Evolutionary conservation across 2,113 vertebrate genomes (phyloP).

Genomic region (Alexandromys fortis): DNA sequence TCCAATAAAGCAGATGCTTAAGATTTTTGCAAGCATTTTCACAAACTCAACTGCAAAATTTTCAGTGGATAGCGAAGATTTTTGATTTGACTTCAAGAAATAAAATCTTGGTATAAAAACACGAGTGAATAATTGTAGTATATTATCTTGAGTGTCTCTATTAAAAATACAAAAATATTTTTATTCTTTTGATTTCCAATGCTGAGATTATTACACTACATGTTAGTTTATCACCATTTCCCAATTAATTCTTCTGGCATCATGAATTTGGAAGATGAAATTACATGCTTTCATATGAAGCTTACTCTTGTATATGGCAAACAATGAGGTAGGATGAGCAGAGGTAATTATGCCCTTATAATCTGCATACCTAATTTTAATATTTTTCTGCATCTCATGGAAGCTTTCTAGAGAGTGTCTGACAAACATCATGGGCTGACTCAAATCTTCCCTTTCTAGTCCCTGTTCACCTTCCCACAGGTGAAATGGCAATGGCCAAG

Average conservation of each 20-base stretch:
- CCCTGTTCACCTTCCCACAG: neutral
- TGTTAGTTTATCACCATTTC: constrained; percentile 28
- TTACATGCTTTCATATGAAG: constrained; percentile 28
- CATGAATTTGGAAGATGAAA: constrained; percentile 56
- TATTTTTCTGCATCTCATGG: neutral
- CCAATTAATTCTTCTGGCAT: constrained; percentile 22
- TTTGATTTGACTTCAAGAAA: neutral
- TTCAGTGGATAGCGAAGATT: neutral
- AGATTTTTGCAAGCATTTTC: constrained; percentile 15
- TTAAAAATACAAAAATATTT: constrained; percentile 21
- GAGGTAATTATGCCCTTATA: neutral
- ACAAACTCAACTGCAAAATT: neutral
- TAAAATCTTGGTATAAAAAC: neutral
- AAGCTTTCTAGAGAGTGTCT: constrained; percentile 10
- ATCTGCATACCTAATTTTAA: constrained; percentile 28
- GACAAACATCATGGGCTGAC: neutral
- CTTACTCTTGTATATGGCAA: constrained; percentile 37
- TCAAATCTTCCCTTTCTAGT: neutral
- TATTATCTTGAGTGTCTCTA: neutral
- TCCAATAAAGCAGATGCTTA: constrained; percentile 12
- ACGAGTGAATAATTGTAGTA: neutral
- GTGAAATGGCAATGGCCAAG: neutral
- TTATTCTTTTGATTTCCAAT: constrained; percentile 3
- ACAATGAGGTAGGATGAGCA: neutral
- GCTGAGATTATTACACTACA: constrained; percentile 38